phyloP scores from a whole-genome alignment of 1,140 invertebrate genomes.

The Limonius californicus region DNA sequence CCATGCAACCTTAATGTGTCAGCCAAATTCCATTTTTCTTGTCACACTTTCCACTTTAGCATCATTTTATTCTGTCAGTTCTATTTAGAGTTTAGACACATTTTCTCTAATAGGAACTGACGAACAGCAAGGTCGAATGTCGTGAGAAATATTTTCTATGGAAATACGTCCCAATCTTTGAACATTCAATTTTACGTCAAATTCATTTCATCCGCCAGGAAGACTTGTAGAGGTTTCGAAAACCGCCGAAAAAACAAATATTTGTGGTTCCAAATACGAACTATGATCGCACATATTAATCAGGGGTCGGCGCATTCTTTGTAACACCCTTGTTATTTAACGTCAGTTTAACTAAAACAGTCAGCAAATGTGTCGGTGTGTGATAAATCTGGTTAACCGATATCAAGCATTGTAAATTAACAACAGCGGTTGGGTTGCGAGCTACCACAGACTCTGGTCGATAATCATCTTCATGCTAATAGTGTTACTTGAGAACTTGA shows the following conservation, averaged over 20 bases:
- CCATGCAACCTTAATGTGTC: no score
- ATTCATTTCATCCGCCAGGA: no score
- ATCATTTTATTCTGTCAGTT: no score
- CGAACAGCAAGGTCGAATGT: no score
- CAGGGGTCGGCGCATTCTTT: neutral
- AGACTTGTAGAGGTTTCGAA: no score
- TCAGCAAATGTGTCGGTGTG: neutral
- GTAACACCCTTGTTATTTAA: slow-evolving; percentile 13
- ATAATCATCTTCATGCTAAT: slow-evolving; percentile 12
- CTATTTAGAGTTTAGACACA: no score
- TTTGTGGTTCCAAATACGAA: neutral
- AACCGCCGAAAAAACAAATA: neutral
- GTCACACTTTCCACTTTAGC: no score
- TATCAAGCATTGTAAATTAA: slow-evolving; percentile 11
- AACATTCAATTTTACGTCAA: no score
- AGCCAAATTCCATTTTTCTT: no score
- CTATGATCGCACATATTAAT: neutral
- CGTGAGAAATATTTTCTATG: no score
- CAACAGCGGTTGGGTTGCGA: neutral
- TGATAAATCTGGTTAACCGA: neutral
- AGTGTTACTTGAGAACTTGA: neutral
- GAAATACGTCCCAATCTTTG: no score
- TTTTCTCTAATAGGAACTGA: no score
- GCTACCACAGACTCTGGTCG: slow-evolving; percentile 1
- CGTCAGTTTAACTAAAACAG: neutral